These are phyloP conservation scores for Solenodon paradoxus DNA, from an alignment of 2,113 vertebrate species.

Conservation along the genomic window DNA sequence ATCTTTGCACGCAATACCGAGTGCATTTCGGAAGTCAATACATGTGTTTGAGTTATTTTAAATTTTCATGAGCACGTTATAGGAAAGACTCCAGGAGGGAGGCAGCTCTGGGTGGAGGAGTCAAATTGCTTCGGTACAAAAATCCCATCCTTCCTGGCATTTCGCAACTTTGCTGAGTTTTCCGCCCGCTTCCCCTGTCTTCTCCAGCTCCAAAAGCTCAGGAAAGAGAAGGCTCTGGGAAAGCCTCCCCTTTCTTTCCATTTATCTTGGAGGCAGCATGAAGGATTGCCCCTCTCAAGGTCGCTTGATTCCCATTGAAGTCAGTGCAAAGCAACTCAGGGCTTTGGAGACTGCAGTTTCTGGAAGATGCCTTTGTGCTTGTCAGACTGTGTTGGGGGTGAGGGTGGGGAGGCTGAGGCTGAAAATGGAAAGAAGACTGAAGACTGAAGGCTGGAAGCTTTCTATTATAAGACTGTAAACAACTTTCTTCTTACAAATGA, in stretches of 20 bases:
- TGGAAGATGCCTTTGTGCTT: background rate
- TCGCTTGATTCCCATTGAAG: slow-evolving; percentile 48
- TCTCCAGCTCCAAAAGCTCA: background rate
- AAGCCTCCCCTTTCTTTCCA: background rate
- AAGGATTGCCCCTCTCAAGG: slow-evolving; percentile 60
- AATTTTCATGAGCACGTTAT: slow-evolving; percentile 51
- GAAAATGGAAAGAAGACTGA: background rate
- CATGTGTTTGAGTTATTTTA: slow-evolving; percentile 60
- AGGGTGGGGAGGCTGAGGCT: background rate
- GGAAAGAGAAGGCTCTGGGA: background rate
- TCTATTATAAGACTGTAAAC: background rate
- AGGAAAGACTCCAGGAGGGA: background rate
- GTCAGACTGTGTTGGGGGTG: slow-evolving; percentile 8
- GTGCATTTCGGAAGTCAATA: slow-evolving; percentile 39
- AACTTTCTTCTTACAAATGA: background rate
- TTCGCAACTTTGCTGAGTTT: background rate
- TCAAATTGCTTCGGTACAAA: slow-evolving; percentile 21
- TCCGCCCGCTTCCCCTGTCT: background rate
- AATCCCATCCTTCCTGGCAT: background rate
- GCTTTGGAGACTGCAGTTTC: slow-evolving; percentile 46
- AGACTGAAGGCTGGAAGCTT: background rate
- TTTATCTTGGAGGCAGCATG: background rate
- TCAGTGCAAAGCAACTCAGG: background rate
- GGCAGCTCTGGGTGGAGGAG: background rate
- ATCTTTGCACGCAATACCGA: slow-evolving; percentile 23